Percentiles rank a stretch among this genome's conserved stretches.
Evolutionary conservation across 1,140 invertebrate species (phyloP).

Genomic region (Eciton burchellii): DNA sequence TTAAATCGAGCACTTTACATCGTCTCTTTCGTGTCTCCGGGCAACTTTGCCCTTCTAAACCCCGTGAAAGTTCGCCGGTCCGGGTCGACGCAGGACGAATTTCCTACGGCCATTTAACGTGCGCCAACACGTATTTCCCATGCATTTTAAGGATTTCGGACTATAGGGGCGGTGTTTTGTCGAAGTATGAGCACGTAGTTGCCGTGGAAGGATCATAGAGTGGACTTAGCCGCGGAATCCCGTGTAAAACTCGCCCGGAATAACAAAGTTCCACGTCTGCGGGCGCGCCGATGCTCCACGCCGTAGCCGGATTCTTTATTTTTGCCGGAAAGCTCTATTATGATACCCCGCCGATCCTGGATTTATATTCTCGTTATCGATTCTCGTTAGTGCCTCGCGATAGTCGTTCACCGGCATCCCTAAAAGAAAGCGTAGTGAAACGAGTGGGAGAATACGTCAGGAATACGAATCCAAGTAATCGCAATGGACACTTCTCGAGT

Average conservation of each 20-base stretch:
- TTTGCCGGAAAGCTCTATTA: conserved; percentile 29
- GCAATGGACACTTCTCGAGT: too few relatives aligned
- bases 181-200: conserved; percentile 85
- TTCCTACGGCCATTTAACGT: conserved; percentile 78
- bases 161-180: conserved; percentile 82
- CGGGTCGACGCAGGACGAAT: conserved; percentile 76
- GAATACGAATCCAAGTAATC: too few relatives aligned
- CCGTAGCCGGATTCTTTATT: conserved; percentile 40
- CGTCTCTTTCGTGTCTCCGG: conserved; percentile 34
- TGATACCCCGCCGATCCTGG: conserved; percentile 14
- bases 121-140: conserved; percentile 83
- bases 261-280: conserved; percentile 82
- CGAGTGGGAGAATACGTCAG: too few relatives aligned
- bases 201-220: conserved; percentile 84
- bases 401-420: background rate
- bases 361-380: conserved; percentile 51
- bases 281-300: conserved; percentile 30
- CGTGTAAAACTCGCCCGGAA: conserved; percentile 84
- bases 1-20: conserved; percentile 28
- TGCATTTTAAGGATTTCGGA: conserved; percentile 84
- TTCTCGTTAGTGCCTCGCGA: background rate
- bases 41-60: conserved; percentile 59
- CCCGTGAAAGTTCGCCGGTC: conserved; percentile 57
- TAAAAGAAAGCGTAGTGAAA: background rate
- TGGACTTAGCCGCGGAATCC: conserved; percentile 84